phyloP scores from a whole-genome alignment of 2,113 vertebrate genomes.

The Eira barbara region DNA sequence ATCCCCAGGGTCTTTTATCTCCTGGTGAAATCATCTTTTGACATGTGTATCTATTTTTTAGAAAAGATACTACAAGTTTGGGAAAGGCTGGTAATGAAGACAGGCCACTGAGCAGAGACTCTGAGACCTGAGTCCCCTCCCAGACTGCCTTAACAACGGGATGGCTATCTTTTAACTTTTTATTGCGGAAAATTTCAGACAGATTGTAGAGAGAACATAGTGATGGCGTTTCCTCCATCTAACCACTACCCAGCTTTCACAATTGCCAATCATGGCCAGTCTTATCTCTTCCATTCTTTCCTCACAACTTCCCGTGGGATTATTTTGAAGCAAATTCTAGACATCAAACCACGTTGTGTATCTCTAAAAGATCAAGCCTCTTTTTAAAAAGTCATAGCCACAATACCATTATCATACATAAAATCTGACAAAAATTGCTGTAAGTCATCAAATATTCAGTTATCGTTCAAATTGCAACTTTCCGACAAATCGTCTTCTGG shows the following conservation, averaged over 20 bases:
- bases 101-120: too few species aligned
- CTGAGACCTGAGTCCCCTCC: not conserved
- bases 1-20: not conserved
- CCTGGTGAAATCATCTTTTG: not conserved
- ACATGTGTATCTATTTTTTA: not conserved
- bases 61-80: not conserved
- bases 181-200: not conserved
- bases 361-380: not conserved
- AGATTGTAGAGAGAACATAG: not conserved
- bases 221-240: not conserved
- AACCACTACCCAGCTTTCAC: not conserved
- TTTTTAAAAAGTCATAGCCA: not conserved
- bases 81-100: not conserved
- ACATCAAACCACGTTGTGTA: not conserved
- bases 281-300: not conserved
- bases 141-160: not conserved
- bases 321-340: constrained; percentile 9
- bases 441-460: not conserved
- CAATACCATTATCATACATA: not conserved
- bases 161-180: not conserved
- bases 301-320: not conserved
- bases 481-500: not conserved
- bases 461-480: not conserved
- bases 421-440: not conserved
- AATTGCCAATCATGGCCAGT: not conserved